A percentile compares a stretch with the other conserved stretches of the same genome.
These are phyloP conservation scores for Bovichtus variegatus DNA, from an alignment of 2,797 vertebrate species.

Conservation along the genomic window DNA sequence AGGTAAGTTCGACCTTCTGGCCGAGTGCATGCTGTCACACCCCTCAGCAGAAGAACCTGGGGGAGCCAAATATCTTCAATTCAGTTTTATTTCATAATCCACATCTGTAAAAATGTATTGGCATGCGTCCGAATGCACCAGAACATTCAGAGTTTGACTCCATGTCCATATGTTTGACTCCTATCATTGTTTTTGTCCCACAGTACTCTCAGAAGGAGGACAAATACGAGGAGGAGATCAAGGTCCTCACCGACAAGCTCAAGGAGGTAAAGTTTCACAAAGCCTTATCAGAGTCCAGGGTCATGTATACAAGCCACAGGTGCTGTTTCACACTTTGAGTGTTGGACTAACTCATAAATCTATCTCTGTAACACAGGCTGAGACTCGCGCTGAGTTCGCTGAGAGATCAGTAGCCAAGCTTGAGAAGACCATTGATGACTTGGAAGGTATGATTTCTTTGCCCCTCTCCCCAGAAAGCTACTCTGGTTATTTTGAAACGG, in stretches of 20 bases:
- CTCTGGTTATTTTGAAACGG: slow-evolving; percentile 11
- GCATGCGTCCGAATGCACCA: neutral
- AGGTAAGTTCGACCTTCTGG: slow-evolving; percentile 88
- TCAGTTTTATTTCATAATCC: neutral
- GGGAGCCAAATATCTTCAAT: slow-evolving; percentile 3
- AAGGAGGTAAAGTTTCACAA: slow-evolving; percentile 92
- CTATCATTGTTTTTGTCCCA: slow-evolving; percentile 69
- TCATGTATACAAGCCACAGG: slow-evolving; percentile 6
- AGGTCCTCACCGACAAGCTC: slow-evolving; percentile 99
- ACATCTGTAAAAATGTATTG: neutral
- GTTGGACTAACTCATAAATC: slow-evolving; percentile 37
- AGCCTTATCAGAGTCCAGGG: slow-evolving; percentile 21
- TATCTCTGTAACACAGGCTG: slow-evolving; percentile 87
- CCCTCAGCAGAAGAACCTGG: slow-evolving; percentile 20
- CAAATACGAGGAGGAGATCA: slow-evolving; percentile 99
- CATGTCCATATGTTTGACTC: slow-evolving; percentile 28
- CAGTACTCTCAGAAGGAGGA: slow-evolving; percentile 99
- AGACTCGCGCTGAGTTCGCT: slow-evolving; percentile 98
- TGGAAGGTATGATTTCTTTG: slow-evolving; percentile 92
- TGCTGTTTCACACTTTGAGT: neutral
- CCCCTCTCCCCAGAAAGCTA: neutral
- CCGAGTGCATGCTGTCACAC: slow-evolving; percentile 60
- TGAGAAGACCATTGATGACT: slow-evolving; percentile 99
- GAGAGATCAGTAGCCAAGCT: slow-evolving; percentile 99
- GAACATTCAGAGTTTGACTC: neutral